These are phyloP conservation scores for Andrena camellia DNA, from an alignment of 2,888 invertebrate species.

Conservation along the genomic window DNA sequence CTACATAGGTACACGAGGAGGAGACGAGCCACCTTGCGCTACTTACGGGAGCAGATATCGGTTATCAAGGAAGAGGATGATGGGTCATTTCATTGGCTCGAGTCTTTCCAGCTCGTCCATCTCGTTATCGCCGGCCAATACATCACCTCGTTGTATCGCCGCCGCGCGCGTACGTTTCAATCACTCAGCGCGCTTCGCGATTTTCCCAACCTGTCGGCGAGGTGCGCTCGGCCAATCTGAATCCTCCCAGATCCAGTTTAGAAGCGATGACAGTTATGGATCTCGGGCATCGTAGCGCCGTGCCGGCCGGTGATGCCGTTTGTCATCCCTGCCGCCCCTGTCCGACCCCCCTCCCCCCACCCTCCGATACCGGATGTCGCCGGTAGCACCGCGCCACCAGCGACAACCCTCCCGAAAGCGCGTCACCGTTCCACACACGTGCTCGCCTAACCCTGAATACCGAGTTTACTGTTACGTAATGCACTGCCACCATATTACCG, in stretches of 20 bases:
- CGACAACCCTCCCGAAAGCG: constrained; percentile 57
- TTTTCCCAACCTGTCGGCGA: constrained; percentile 71
- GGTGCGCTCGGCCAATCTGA: constrained; percentile 69
- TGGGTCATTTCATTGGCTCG: background rate
- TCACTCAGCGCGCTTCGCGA: constrained; percentile 66
- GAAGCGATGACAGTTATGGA: constrained; percentile 83
- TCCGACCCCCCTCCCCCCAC: constrained; percentile 36
- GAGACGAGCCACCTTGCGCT: too few relatives aligned
- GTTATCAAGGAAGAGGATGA: background rate
- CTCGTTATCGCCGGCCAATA: constrained; percentile 52
- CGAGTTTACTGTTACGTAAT: constrained; percentile 79
- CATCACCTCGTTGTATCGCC: constrained; percentile 53
- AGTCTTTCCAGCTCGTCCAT: constrained; percentile 41
- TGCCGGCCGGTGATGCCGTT: constrained; percentile 80
- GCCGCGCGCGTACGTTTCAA: constrained; percentile 60
- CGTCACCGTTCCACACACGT: constrained; percentile 73
- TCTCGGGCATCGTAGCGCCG: constrained; percentile 77
- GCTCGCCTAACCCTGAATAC: constrained; percentile 72
- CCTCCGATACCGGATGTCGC: constrained; percentile 48
- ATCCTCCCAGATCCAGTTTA: constrained; percentile 79
- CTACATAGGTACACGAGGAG: too few relatives aligned
- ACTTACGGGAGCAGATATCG: background rate
- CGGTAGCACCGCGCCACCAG: constrained; percentile 27
- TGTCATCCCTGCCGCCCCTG: constrained; percentile 74
- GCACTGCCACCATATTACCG: constrained; percentile 77